Evolutionary conservation across 2,797 vertebrate species (phyloP).

Genomic region (Nannoperca australis): DNA sequence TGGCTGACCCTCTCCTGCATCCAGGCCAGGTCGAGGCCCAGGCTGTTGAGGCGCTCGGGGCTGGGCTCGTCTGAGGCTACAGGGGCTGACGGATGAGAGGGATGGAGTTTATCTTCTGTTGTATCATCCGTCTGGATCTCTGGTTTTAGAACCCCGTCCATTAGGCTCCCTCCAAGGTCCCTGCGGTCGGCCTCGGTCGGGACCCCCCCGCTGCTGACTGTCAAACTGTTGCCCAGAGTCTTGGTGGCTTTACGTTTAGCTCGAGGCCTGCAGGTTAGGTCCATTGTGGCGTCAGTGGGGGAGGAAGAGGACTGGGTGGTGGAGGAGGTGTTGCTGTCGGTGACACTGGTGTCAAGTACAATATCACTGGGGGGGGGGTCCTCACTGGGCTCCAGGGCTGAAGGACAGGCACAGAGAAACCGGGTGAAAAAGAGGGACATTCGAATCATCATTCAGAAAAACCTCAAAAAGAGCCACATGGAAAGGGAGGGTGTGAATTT

Average conservation of each 20-base stretch:
- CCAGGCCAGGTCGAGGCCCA: conserved; percentile 78
- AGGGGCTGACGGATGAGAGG: conserved; percentile 47
- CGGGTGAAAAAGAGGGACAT: background rate
- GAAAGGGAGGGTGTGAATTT: background rate
- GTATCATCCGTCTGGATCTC: conserved; percentile 56
- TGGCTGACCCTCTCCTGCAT: conserved; percentile 81
- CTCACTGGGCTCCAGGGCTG: conserved; percentile 60
- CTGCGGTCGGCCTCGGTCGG: conserved; percentile 6
- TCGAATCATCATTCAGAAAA: background rate
- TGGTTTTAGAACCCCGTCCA: conserved; percentile 62
- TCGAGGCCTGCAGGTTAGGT: conserved; percentile 68
- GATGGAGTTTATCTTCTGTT: conserved; percentile 45
- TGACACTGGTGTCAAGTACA: conserved; percentile 27
- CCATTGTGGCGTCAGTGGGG: conserved; percentile 65
- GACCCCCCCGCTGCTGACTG: background rate
- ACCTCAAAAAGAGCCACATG: background rate
- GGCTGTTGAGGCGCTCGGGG: conserved; percentile 64
- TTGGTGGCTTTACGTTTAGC: conserved; percentile 55
- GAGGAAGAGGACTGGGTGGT: conserved; percentile 27
- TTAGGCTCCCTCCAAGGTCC: conserved; percentile 38
- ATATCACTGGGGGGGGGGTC: conserved; percentile 46
- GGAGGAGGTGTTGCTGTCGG: conserved; percentile 21
- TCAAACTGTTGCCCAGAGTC: conserved; percentile 19
- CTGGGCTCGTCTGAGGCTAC: conserved; percentile 59
- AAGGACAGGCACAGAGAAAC: background rate